A percentile compares a stretch with the other conserved stretches of the same genome.
Conservation (phyloP, 2,113 vertebrate species). For the Saccopteryx leptura region DNA sequence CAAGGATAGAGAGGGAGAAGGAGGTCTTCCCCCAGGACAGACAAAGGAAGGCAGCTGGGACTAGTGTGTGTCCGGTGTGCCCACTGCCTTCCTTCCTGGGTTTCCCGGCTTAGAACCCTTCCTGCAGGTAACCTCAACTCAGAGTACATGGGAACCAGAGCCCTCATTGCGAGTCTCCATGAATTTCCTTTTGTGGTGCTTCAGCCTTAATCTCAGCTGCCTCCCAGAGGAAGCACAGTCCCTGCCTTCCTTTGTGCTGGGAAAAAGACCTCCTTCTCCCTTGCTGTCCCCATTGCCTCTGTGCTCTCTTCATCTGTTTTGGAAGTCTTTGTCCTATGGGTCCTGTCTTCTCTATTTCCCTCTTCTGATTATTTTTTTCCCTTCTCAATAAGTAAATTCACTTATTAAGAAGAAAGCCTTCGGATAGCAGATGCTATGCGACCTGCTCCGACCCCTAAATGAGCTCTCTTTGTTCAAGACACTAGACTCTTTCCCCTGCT, state of each 20-base stretch:
- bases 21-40: neutral
- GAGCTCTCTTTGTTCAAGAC: slow-evolving; percentile 25
- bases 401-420: neutral
- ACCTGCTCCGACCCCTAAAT: neutral
- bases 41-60: no score
- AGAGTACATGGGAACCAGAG: neutral
- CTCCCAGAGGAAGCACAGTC: neutral
- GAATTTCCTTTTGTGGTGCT: neutral
- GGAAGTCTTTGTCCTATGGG: neutral
- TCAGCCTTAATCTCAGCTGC: neutral
- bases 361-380: neutral
- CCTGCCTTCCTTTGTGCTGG: neutral
- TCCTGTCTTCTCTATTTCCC: neutral
- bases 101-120: neutral
- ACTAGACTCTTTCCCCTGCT: slow-evolving; percentile 70
- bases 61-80: neutral
- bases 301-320: neutral
- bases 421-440: neutral
- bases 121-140: neutral
- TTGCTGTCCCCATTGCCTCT: neutral
- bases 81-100: neutral
- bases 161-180: neutral
- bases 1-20: neutral
- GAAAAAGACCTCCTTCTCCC: neutral
- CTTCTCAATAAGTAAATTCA: neutral